phyloP scores from a whole-genome alignment of 2,888 invertebrate genomes.

The Lacanobia oleracea region DNA sequence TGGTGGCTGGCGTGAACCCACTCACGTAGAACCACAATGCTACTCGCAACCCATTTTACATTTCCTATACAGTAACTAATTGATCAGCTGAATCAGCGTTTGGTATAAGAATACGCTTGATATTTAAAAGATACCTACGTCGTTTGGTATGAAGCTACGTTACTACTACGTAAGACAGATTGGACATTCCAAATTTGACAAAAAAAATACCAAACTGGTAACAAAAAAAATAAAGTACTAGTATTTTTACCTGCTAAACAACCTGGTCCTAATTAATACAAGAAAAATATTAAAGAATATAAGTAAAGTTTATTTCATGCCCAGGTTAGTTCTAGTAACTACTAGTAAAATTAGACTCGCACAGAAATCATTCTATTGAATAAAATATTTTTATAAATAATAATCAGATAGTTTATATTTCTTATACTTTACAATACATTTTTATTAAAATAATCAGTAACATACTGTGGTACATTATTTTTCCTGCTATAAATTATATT shows the following conservation, averaged over 20 bases:
- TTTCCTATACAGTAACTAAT: slow-evolving; percentile 18
- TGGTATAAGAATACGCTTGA: too few relatives aligned
- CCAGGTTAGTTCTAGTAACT: neutral
- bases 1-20: slow-evolving; percentile 94
- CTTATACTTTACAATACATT: slow-evolving; percentile 40
- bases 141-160: too few relatives aligned
- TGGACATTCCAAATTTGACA: slow-evolving; percentile 13
- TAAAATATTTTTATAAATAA: slow-evolving; percentile 12
- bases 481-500: slow-evolving; percentile 21
- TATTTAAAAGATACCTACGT: too few relatives aligned
- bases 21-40: slow-evolving; percentile 69
- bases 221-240: neutral
- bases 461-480: slow-evolving; percentile 43
- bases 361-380: neutral
- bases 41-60: slow-evolving; percentile 4
- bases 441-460: slow-evolving; percentile 49
- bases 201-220: neutral
- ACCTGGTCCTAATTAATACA: too few relatives aligned
- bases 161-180: neutral
- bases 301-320: neutral
- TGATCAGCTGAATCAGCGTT: too few relatives aligned
- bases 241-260: too few relatives aligned
- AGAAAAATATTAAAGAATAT: too few relatives aligned
- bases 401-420: slow-evolving; percentile 58
- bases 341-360: neutral